Base-by-base conservation (phyloP, 2,113 vertebrate species). In the Prunella himalayana region DNA sequence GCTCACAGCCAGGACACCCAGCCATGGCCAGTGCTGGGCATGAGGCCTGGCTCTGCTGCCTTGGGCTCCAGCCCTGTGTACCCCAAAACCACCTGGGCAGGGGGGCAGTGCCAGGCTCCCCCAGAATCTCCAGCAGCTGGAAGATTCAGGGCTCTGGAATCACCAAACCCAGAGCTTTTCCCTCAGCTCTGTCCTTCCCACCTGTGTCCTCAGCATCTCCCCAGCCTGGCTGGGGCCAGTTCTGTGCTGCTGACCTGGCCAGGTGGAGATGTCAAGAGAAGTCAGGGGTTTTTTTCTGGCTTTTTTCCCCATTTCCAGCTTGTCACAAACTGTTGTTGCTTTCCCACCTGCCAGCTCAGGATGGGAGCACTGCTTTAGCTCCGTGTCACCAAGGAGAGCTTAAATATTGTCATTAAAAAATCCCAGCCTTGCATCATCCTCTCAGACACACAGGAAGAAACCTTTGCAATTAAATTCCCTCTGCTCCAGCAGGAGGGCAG, bases 21-120 rank as follows among this genome's bases (percentile, higher is more conserved):
- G 60, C 8, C 47, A 1, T 6, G 47, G 7, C n/a, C 37, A 6
- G n/a, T 6, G 37, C 80, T 42, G 56, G 50, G 77, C 28, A 3
- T 6, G 77, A 71, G 25, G 96, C 94, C 94, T 95, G 97, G 97
- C 94, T 70, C 96, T 28, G 65, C 92, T 94, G 11, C 73, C n/a
- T 27, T 83, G 91, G 56, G 81, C 70, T 82, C 96, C 90, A 47
- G 87, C 97, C 65, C 94, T 60, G 17, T 60, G 83, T 24, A 94
- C 85, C 85, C 97, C 97, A 57, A 94, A 63, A 30, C 4, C 0
- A 6, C n/a, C 44, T 4, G 77, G 65, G 96, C 61, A 10, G 86
- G 57, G n/a, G 92, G 31, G 72, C 57, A 7, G 94, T 56, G 6
- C 41, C 79, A 86, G 23, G 66, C 41, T 50, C 27, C 39, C 19